These are phyloP conservation scores for Elymnias hypermnestra DNA, from an alignment of 1,140 invertebrate genomes.

Conservation along the genomic window DNA sequence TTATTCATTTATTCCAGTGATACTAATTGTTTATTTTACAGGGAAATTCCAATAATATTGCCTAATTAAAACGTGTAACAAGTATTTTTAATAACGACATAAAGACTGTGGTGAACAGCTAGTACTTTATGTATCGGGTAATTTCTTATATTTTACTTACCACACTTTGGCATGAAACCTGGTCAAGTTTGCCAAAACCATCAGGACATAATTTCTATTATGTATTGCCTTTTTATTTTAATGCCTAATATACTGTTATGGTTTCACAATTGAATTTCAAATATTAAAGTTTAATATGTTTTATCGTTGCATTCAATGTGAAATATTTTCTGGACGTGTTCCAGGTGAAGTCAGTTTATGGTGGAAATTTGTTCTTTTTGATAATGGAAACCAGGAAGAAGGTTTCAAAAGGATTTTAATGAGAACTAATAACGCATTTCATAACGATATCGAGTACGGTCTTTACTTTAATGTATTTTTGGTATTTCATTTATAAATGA, in stretches of 20 bases:
- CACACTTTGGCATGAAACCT: constrained; percentile 13
- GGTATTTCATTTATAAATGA: too few relatives aligned
- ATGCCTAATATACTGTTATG: constrained; percentile 17
- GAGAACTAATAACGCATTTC: too few relatives aligned
- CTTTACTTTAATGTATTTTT: too few relatives aligned
- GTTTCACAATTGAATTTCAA: constrained; percentile 16
- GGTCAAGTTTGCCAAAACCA: constrained; percentile 14
- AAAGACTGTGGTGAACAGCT: not conserved
- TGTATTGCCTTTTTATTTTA: constrained; percentile 21
- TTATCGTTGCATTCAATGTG: constrained; percentile 5
- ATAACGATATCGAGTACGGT: too few relatives aligned
- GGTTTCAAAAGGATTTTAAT: not conserved
- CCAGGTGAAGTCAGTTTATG: constrained; percentile 7
- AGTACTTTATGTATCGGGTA: not conserved
- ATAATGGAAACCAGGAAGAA: not conserved
- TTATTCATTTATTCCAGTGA: too few relatives aligned
- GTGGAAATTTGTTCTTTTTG: not conserved
- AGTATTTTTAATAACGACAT: not conserved
- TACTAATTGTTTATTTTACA: too few relatives aligned
- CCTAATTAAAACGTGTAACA: not conserved
- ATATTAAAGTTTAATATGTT: not conserved
- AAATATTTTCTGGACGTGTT: constrained; percentile 7
- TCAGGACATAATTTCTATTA: constrained; percentile 21
- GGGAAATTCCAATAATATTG: too few relatives aligned
- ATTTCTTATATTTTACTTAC: constrained; percentile 16